Percentiles rank a stretch among this genome's conserved stretches.
Conservation (phyloP, 2,888 invertebrate species). For the Xestoiulus laeticollis region DNA sequence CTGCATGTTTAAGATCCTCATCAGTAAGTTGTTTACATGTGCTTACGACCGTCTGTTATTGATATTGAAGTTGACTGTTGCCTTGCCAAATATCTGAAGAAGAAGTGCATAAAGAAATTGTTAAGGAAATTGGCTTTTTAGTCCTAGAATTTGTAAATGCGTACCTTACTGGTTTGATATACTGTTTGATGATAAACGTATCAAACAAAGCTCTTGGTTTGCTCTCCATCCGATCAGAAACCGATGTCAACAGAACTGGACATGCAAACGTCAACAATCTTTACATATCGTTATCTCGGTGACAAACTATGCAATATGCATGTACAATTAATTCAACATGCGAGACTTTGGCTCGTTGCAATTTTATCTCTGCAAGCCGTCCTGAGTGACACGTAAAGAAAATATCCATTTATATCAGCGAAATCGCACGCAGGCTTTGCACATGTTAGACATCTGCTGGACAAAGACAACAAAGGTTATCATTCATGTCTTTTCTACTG, state of each 20-base stretch:
- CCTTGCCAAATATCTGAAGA: too few species aligned
- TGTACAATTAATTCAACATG: background rate
- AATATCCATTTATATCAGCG: background rate
- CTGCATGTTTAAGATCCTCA: too few species aligned
- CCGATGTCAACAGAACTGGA: background rate
- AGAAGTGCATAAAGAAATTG: too few species aligned
- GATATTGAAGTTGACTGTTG: too few species aligned
- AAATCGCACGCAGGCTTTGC: conserved; percentile 5
- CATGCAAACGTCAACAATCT: conserved; percentile 4
- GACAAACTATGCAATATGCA: conserved; percentile 12
- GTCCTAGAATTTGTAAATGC: too few species aligned
- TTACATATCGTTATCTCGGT: background rate
- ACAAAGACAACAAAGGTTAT: conserved; percentile 43
- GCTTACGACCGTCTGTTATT: too few species aligned
- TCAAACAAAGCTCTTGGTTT: too few species aligned
- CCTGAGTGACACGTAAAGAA: conserved; percentile 14
- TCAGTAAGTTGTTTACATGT: too few species aligned
- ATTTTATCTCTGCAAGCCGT: background rate
- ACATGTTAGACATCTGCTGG: conserved; percentile 35
- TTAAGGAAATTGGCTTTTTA: too few species aligned
- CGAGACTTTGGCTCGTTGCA: background rate
- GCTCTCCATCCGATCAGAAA: background rate
- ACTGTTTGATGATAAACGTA: too few species aligned
- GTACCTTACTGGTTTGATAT: too few species aligned
- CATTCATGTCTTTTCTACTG: conserved; percentile 35